Conservation (phyloP, 2,888 invertebrate genomes). For the Tenthredo amoena region DNA sequence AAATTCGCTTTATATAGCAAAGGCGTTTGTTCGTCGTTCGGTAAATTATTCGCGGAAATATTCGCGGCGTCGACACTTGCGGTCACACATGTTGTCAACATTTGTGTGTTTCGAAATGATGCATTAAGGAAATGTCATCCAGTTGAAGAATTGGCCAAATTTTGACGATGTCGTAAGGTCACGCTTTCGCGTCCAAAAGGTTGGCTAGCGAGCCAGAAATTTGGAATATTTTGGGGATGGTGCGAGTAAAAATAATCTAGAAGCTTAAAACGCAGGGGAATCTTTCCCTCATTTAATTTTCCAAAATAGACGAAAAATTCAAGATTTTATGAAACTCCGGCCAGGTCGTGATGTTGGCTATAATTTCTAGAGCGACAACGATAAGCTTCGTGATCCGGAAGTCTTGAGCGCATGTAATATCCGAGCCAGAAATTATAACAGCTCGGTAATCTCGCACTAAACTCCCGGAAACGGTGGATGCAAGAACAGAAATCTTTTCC, state of each 20-base stretch:
- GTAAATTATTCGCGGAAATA: neutral
- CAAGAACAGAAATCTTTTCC: conserved; percentile 12
- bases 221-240: neutral
- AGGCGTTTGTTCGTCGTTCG: neutral
- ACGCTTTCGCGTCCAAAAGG: neutral
- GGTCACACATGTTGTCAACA: neutral
- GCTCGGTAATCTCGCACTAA: conserved; percentile 6
- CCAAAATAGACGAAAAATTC: neutral
- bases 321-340: neutral
- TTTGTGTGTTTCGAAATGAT: conserved; percentile 11
- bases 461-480: conserved; percentile 23
- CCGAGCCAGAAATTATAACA: conserved; percentile 18
- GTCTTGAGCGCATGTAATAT: neutral
- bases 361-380: neutral
- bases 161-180: neutral
- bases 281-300: neutral
- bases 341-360: neutral
- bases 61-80: neutral
- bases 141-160: neutral
- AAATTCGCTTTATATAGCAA: neutral
- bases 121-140: conserved; percentile 11
- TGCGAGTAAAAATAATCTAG: neutral
- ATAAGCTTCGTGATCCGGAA: neutral
- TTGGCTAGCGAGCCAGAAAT: conserved; percentile 1
- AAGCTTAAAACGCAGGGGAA: neutral